These are phyloP conservation scores for Alviniconcha marisindica DNA, from an alignment of 1,140 invertebrate genomes.

Conservation along the genomic window DNA sequence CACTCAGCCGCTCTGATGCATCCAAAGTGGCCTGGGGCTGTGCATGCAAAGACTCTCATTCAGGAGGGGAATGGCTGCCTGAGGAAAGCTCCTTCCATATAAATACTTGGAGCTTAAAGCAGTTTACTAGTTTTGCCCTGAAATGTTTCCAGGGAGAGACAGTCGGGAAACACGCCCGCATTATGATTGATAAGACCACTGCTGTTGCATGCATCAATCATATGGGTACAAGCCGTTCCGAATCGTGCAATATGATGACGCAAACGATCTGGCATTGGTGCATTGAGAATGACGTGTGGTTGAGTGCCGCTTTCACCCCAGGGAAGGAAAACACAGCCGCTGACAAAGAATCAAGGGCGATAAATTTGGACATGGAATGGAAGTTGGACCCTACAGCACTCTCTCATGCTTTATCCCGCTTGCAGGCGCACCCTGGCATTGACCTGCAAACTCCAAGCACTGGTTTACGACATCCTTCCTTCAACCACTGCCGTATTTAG, in stretches of 20 bases:
- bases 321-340: constrained; percentile 45
- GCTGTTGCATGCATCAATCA: constrained; percentile 20
- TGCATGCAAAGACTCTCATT: not conserved
- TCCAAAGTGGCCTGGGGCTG: not conserved
- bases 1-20: not conserved
- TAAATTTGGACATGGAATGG: constrained; percentile 50
- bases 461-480: too few relatives aligned
- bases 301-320: constrained; percentile 43
- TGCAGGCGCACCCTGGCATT: constrained; percentile 38
- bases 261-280: constrained; percentile 50
- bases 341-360: constrained; percentile 40
- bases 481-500: too few relatives aligned
- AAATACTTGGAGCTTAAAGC: constrained; percentile 8
- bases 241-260: constrained; percentile 40
- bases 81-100: constrained; percentile 13
- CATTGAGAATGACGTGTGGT: constrained; percentile 45
- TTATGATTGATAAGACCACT: constrained; percentile 19
- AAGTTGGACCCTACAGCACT: constrained; percentile 39
- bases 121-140: not conserved
- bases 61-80: constrained; percentile 14
- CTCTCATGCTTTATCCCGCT: constrained; percentile 18
- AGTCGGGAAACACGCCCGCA: not conserved
- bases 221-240: constrained; percentile 23
- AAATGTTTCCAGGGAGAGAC: not conserved
- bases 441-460: too few relatives aligned